Evolutionary conservation across 1,140 invertebrate genomes (phyloP).

Genomic region (Mylabris phalerata): DNA sequence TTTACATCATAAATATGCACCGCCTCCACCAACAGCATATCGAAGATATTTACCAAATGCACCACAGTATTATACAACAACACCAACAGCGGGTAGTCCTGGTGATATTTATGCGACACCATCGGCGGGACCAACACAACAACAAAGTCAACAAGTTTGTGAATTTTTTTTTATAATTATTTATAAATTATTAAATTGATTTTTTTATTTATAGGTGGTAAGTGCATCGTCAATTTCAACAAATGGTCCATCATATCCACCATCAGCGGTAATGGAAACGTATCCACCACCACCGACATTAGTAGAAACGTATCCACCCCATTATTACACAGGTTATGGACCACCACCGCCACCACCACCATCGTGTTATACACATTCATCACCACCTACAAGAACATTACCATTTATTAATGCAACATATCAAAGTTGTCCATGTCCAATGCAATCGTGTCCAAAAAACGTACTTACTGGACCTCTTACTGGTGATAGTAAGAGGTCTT

Average conservation of each 20-base stretch:
- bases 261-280: not conserved
- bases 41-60: constrained; percentile 31
- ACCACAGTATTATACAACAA: constrained; percentile 37
- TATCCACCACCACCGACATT: constrained; percentile 35
- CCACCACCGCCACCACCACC: constrained; percentile 54
- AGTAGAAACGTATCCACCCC: constrained; percentile 49
- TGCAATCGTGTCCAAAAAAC: constrained; percentile 93
- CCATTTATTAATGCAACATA: constrained; percentile 57
- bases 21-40: constrained; percentile 20
- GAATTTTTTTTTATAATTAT: not conserved
- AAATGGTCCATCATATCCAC: constrained; percentile 30
- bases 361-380: constrained; percentile 61
- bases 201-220: constrained; percentile 27
- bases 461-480: constrained; percentile 93
- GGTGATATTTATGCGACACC: constrained; percentile 33
- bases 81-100: constrained; percentile 15
- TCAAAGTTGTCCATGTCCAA: constrained; percentile 74
- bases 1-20: constrained; percentile 25
- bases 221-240: constrained; percentile 38
- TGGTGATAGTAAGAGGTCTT: constrained; percentile 71
- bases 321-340: constrained; percentile 59
- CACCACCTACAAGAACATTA: constrained; percentile 48
- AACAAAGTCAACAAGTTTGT: constrained; percentile 12
- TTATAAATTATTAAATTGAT: not conserved
- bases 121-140: constrained; percentile 21